Base-by-base conservation (phyloP, 2,113 vertebrate genomes). In the Mohoua ochrocephala region DNA sequence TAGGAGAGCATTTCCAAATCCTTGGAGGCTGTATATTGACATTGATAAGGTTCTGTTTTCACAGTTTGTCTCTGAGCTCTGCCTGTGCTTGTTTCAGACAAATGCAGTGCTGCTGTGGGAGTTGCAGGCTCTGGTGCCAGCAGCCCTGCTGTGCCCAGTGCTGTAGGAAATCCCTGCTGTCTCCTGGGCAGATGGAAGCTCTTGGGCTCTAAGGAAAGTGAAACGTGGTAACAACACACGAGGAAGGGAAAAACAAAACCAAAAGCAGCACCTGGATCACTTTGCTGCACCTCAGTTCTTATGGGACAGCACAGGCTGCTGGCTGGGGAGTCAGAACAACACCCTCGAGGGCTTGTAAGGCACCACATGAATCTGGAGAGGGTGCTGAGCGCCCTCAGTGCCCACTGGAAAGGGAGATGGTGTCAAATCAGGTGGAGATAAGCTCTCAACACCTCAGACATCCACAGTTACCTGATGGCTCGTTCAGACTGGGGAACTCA, bases 11-110 rank as follows among this genome's bases (percentile, higher is more conserved):
- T 86, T 94, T 86, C 85, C 83, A 93, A 89, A 61, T 7, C 49
- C 50, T 67, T 90, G 86, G 68, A 81, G 91, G 63, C 59, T 63
- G 42, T 27, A 23, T 4, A 23, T 4, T 50, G 35, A 45, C 56
- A 5, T 82, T 65, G 56, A 56, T 15, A 42, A 54, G 1, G 17
- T 60, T 69, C 64, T 54, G 1, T 47, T 60, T 39, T 54, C 83
- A 18, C 44, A 15, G 11, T 24, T 60, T 90, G 61, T 76, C 74
- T 91, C 64, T 83, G 1, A 73, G 85, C 91, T 89, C 79, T 95
- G 95, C 64, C 91, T 30, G 45, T 92, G 80, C 88, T 92, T 96
- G 95, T 73, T 88, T 26, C 67, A 88, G 53, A 77, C 59, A 74
- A 73, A 92, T 49, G 22, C 50, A 88, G 78, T 5, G 77, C 65